phyloP scores from a whole-genome alignment of 2,797 vertebrate species.

The Enteromius anoplus region DNA sequence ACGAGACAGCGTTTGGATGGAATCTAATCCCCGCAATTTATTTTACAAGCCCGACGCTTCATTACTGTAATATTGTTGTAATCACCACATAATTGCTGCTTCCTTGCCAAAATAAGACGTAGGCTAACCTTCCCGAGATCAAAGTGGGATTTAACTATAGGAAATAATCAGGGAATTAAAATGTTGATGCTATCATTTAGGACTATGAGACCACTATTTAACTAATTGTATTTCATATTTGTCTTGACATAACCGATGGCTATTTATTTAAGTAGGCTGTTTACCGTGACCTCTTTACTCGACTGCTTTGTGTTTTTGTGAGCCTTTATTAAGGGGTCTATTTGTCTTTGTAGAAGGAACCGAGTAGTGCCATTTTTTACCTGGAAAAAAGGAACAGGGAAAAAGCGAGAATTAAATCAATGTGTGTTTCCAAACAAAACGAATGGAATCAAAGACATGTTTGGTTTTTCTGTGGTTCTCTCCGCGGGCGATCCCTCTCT shows the following conservation, averaged over 20 bases:
- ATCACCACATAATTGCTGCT: slow-evolving; percentile 8
- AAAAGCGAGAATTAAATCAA: slow-evolving; percentile 58
- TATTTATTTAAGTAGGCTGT: not conserved
- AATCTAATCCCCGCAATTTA: slow-evolving; percentile 53
- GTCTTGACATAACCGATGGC: not conserved
- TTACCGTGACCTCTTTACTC: not conserved
- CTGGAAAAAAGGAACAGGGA: not conserved
- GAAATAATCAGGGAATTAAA: not conserved
- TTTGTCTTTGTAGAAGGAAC: slow-evolving; percentile 15
- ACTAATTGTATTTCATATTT: not conserved
- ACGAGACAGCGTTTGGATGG: not conserved
- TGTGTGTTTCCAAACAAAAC: slow-evolving; percentile 93
- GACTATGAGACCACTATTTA: not conserved
- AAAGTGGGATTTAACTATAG: not conserved
- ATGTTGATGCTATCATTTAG: not conserved
- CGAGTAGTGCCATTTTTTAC: not conserved
- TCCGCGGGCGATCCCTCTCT: slow-evolving; percentile 78
- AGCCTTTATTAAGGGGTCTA: not conserved
- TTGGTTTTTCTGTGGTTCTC: slow-evolving; percentile 77
- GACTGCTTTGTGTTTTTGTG: not conserved
- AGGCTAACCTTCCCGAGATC: not conserved
- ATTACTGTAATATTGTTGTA: slow-evolving; percentile 51
- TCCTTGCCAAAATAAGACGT: slow-evolving; percentile 6
- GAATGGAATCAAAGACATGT: slow-evolving; percentile 83
- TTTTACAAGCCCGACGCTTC: slow-evolving; percentile 23